A percentile compares a stretch with the other conserved stretches of the same genome.
Evolutionary conservation across 2,797 vertebrate genomes (phyloP).

Genomic region (Apogon hyalosoma): DNA sequence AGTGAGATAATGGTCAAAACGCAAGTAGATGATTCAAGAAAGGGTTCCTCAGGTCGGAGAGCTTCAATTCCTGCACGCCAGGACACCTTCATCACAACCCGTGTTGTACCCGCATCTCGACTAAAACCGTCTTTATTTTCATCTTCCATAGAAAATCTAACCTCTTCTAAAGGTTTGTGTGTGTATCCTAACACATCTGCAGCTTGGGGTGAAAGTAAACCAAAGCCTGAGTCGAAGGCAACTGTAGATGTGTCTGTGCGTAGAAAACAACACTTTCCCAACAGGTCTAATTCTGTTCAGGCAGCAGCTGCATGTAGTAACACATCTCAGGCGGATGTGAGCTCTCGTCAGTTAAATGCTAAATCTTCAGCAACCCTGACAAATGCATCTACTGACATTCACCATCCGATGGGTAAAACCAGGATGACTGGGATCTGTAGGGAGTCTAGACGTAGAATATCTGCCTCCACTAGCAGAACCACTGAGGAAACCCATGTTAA

Average conservation of each 20-base stretch:
- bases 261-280: constrained; percentile 64
- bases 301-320: constrained; percentile 40
- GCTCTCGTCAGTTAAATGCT: constrained; percentile 29
- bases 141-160: constrained; percentile 58
- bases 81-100: constrained; percentile 78
- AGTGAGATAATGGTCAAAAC: constrained; percentile 45
- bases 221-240: constrained; percentile 52
- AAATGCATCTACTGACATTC: constrained; percentile 23
- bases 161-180: constrained; percentile 60
- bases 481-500: constrained; percentile 49
- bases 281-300: constrained; percentile 63
- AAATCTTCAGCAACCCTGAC: constrained; percentile 35
- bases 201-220: constrained; percentile 56
- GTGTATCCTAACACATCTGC: constrained; percentile 51
- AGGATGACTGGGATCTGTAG: constrained; percentile 51
- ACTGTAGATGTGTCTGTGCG: constrained; percentile 61
- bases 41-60: constrained; percentile 43
- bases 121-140: constrained; percentile 52
- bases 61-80: constrained; percentile 72
- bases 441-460: constrained; percentile 61
- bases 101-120: constrained; percentile 50
- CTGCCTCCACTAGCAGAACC: constrained; percentile 44
- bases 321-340: constrained; percentile 24
- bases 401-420: constrained; percentile 35
- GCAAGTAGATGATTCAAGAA: constrained; percentile 37